A percentile compares a stretch with the other conserved stretches of the same genome.
phyloP scores from a whole-genome alignment of 2,113 vertebrate species.

The Anser brachyrhynchus region DNA sequence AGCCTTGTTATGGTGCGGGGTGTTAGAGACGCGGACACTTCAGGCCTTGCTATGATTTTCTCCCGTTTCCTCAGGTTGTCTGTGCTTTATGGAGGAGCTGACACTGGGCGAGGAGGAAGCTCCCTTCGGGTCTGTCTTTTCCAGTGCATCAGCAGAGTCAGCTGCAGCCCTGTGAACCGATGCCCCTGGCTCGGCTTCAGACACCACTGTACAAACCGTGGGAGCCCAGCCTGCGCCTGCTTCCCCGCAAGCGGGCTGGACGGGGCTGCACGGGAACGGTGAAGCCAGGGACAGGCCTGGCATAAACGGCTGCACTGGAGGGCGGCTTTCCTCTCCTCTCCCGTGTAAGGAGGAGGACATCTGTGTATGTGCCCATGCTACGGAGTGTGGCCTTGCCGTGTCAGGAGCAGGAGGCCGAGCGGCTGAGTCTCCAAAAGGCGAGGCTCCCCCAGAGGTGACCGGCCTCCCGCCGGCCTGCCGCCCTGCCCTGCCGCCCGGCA shows the following conservation, averaged over 20 bases:
- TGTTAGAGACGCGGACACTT: neutral
- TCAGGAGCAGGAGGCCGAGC: neutral
- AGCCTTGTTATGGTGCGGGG: too few species aligned
- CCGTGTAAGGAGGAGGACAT: neutral
- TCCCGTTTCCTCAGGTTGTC: neutral
- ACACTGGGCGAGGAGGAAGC: neutral
- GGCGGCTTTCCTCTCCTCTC: too few species aligned
- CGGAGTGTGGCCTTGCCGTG: too few species aligned
- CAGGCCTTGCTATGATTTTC: neutral
- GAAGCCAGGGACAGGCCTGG: neutral
- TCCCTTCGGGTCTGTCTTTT: neutral
- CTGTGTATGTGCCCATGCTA: too few species aligned
- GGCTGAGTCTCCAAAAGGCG: neutral
- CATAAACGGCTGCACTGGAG: neutral
- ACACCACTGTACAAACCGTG: too few species aligned
- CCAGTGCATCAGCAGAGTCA: neutral
- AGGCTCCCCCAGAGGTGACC: too few species aligned
- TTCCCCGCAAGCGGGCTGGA: neutral
- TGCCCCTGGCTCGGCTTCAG: neutral
- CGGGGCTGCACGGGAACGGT: neutral
- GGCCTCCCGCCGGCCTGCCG: too few species aligned
- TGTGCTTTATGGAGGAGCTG: neutral
- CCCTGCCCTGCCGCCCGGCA: too few species aligned
- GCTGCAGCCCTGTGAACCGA: neutral
- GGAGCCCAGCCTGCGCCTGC: neutral